Conservation (phyloP, 2,797 vertebrate genomes). For the Melanogrammus aeglefinus region DNA sequence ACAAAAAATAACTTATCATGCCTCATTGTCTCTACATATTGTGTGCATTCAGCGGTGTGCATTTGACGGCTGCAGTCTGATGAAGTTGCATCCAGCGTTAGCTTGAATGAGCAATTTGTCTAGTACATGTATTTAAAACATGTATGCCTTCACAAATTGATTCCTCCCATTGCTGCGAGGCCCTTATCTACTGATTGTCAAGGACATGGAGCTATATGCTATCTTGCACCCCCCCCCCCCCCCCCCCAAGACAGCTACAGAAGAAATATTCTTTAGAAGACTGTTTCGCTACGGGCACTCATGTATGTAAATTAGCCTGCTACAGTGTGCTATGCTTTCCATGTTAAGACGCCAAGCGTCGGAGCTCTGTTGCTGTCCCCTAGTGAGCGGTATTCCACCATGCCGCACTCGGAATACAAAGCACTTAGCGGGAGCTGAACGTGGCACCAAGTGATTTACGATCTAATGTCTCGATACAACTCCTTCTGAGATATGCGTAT, state of each 20-base stretch:
- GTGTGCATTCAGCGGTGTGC: neutral
- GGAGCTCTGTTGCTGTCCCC: constrained; percentile 8
- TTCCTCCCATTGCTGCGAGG: neutral
- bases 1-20: neutral
- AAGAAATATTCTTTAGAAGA: neutral
- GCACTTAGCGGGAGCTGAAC: constrained; percentile 5
- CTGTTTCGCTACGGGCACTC: neutral
- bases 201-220: neutral
- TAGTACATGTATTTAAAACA: constrained; percentile 3
- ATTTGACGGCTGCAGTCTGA: constrained; percentile 9
- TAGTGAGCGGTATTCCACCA: constrained; percentile 6
- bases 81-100: constrained; percentile 12
- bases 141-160: neutral
- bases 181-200: neutral
- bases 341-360: neutral
- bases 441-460: constrained; percentile 2
- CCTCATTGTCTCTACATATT: neutral
- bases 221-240: neutral
- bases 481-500: constrained; percentile 24
- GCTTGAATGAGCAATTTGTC: neutral
- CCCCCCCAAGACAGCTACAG: neutral
- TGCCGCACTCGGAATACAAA: constrained; percentile 7
- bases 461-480: constrained; percentile 18
- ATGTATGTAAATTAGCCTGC: neutral
- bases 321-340: neutral